These are phyloP conservation scores for Corapipo altera DNA, from an alignment of 2,113 vertebrate species.

Conservation along the genomic window DNA sequence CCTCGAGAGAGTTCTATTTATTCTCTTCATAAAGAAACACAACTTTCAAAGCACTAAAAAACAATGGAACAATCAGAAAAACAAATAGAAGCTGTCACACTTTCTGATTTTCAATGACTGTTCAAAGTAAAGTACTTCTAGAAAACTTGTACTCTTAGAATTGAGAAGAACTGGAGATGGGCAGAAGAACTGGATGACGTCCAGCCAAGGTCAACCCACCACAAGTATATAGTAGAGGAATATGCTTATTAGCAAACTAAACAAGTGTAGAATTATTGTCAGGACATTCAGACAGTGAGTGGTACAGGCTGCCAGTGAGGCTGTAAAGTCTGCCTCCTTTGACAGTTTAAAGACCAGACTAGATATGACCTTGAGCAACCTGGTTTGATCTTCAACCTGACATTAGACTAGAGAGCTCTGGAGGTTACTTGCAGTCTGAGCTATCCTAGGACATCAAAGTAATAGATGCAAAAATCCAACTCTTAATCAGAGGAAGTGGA, in stretches of 20 bases:
- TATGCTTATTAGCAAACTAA: neutral
- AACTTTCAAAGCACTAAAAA: neutral
- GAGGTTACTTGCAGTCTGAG: neutral
- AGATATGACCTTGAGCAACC: neutral
- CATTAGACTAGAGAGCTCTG: neutral
- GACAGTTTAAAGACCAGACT: neutral
- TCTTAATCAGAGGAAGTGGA: neutral
- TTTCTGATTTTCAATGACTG: neutral
- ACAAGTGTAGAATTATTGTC: neutral
- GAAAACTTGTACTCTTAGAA: neutral
- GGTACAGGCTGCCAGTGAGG: neutral
- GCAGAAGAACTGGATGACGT: neutral
- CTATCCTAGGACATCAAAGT: neutral
- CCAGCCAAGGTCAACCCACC: too few relatives aligned
- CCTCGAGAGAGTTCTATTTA: neutral
- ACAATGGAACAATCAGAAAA: neutral
- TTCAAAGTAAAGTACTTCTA: neutral
- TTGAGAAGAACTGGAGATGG: neutral
- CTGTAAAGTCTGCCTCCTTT: neutral
- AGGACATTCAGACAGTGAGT: neutral
- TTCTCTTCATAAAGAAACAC: neutral
- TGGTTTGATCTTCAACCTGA: neutral
- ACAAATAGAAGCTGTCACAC: neutral
- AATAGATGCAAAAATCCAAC: neutral
- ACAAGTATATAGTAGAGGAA: neutral